Percentiles rank a stretch among this genome's conserved stretches.
phyloP scores from a whole-genome alignment of 2,113 vertebrate genomes.

The Gopherus evgoodei region DNA sequence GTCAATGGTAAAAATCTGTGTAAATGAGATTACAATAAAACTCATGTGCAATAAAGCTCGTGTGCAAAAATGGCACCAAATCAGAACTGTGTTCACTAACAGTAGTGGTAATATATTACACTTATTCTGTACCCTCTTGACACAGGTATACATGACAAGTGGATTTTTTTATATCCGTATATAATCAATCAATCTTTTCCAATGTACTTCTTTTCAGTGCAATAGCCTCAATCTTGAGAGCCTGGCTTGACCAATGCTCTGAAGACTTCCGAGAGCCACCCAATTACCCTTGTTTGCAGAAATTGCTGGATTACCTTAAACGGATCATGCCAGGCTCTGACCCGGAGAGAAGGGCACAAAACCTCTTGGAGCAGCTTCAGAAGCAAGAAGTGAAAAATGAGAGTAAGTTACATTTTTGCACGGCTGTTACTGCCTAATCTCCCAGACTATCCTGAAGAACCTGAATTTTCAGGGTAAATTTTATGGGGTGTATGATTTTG shows the following conservation, averaged over 20 bases:
- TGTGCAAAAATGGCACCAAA: neutral
- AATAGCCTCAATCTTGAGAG: conserved; percentile 89
- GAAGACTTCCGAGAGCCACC: conserved; percentile 95
- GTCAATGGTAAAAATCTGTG: neutral
- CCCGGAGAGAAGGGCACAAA: conserved; percentile 84
- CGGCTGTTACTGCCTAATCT: neutral
- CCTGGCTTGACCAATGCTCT: conserved; percentile 94
- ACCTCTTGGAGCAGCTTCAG: conserved; percentile 91
- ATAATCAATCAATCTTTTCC: neutral
- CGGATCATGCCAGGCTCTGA: conserved; percentile 87
- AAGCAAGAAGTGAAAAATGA: conserved; percentile 84
- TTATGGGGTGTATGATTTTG: neutral
- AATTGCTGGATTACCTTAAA: conserved; percentile 87
- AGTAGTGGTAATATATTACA: neutral
- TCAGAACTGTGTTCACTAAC: neutral
- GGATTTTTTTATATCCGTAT: neutral
- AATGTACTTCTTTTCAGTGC: conserved; percentile 77
- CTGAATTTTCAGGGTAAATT: fast-evolving
- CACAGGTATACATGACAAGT: fast-evolving
- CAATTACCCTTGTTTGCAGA: conserved; percentile 84
- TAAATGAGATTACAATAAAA: neutral
- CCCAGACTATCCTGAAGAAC: neutral
- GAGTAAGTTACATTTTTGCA: conserved; percentile 71
- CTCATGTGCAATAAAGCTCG: too few relatives aligned
- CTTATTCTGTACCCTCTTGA: neutral